Percentiles rank a stretch among this genome's conserved stretches.
Conservation (phyloP, 2,888 invertebrate species). For the Drosophila limbata region DNA sequence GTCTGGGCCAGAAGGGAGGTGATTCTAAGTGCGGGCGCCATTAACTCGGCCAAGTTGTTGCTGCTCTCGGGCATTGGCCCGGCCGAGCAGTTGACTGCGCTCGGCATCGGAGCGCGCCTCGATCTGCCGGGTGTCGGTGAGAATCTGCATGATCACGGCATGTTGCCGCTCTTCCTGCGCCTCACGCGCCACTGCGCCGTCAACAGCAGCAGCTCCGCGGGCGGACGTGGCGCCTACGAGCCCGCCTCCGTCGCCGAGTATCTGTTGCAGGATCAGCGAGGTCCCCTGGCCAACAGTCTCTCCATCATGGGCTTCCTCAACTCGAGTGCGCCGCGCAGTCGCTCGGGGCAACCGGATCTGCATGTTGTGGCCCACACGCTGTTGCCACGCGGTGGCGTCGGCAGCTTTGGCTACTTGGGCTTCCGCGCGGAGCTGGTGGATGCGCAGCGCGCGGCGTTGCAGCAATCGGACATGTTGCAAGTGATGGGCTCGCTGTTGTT, state of each 20-base stretch:
- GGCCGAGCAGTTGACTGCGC: slow-evolving; percentile 19
- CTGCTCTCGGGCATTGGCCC: slow-evolving; percentile 72
- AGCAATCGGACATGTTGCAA: slow-evolving; percentile 60
- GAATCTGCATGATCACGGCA: slow-evolving; percentile 93
- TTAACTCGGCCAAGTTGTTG: slow-evolving; percentile 84
- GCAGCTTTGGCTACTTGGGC: slow-evolving; percentile 65
- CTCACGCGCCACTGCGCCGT: slow-evolving; percentile 66
- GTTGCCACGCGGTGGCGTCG: slow-evolving; percentile 52
- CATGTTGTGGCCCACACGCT: slow-evolving; percentile 88
- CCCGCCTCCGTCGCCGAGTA: slow-evolving; percentile 69
- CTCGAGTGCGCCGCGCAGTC: slow-evolving; percentile 76
- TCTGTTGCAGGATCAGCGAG: slow-evolving; percentile 66
- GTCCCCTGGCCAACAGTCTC: slow-evolving; percentile 85
- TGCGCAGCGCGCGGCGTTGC: slow-evolving; percentile 46
- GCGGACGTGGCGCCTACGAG: slow-evolving; percentile 37
- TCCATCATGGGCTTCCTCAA: slow-evolving; percentile 86
- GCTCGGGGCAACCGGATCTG: slow-evolving; percentile 61
- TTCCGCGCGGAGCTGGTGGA: slow-evolving; percentile 52
- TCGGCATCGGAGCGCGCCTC: slow-evolving; percentile 47
- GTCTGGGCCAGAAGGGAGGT: slow-evolving; percentile 46
- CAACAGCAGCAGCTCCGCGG: slow-evolving; percentile 19
- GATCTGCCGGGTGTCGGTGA: slow-evolving; percentile 87
- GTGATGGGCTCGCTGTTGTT: slow-evolving; percentile 76
- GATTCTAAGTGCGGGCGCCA: slow-evolving; percentile 54
- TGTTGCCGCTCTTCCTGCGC: slow-evolving; percentile 86